Percentiles rank a stretch among this genome's conserved stretches.
These are phyloP conservation scores for Hexactinellida sp. DNA, from an alignment of 37 sponge, comb jelly and placozoan species.

Conservation along the genomic window DNA sequence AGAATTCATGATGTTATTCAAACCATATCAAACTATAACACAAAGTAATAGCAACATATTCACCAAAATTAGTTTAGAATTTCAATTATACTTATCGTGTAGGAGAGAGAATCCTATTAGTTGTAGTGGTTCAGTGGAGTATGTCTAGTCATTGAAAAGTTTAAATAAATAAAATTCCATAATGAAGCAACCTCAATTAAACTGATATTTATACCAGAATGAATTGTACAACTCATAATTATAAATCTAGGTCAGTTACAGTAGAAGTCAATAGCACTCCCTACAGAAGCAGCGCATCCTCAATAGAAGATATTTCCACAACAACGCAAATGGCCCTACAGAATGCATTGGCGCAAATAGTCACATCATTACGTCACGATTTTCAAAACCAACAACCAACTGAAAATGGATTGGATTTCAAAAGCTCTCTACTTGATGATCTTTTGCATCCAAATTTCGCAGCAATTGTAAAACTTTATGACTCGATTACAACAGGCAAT, in stretches of 20 bases:
- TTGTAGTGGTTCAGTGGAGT: background rate
- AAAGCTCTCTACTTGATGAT: background rate
- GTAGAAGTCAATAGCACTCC: no score
- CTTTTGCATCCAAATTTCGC: background rate
- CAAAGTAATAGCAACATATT: no score
- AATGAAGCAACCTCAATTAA: background rate
- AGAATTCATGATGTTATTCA: no score
- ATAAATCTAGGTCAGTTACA: no score
- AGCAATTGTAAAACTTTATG: background rate
- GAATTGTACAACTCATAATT: no score
- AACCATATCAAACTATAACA: no score
- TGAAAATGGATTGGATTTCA: background rate
- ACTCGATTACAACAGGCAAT: background rate
- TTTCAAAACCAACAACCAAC: background rate
- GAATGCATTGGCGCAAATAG: background rate
- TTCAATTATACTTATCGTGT: no score
- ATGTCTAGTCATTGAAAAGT: background rate
- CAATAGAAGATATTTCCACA: background rate
- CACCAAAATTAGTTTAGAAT: no score
- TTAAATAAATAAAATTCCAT: background rate
- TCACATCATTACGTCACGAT: background rate
- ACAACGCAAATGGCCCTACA: background rate
- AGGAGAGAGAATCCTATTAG: background rate
- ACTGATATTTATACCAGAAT: no score
- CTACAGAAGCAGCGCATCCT: no score